Evolutionary conservation across 2,888 invertebrate species (phyloP).

Genomic region (Cryptus viduatorius): DNA sequence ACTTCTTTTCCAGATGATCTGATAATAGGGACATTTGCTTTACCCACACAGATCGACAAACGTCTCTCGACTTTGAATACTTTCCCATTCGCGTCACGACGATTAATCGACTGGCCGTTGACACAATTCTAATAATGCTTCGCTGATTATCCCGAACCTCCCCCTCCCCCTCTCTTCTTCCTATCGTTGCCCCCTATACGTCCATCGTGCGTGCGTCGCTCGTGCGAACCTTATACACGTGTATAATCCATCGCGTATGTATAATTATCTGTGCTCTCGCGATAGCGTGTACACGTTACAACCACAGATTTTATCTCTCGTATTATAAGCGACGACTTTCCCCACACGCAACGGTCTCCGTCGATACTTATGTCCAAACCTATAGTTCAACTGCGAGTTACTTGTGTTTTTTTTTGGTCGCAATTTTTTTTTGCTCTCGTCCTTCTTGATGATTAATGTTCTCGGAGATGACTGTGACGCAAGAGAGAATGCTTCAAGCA

Average conservation of each 20-base stretch:
- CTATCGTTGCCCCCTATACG: neutral
- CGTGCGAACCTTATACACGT: constrained; percentile 8
- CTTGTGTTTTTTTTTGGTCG: constrained; percentile 16
- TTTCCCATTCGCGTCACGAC: constrained; percentile 35
- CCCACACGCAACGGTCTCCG: neutral
- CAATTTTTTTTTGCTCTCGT: neutral
- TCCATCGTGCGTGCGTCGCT: neutral
- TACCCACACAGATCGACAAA: neutral
- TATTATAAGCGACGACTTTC: constrained; percentile 2
- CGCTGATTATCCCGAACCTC: constrained; percentile 9
- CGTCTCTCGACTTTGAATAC: neutral
- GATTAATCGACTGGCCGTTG: constrained; percentile 55
- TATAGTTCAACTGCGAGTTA: neutral
- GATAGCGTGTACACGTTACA: constrained; percentile 7
- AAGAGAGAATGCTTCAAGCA: constrained; percentile 29
- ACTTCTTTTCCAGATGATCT: neutral
- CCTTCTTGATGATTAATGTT: constrained; percentile 38
- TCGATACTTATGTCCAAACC: neutral
- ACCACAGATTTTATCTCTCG: constrained; percentile 16
- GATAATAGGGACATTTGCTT: neutral
- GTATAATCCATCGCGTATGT: neutral
- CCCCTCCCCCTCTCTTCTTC: too few species aligned
- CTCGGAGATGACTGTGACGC: constrained; percentile 39
- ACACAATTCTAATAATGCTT: constrained; percentile 54
- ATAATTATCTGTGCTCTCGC: neutral